Evolutionary conservation across 1,140 invertebrate genomes (phyloP), one percentile per base, ranked within the genome.

Genomic region (Thaumatotibia leucotreta): DNA sequence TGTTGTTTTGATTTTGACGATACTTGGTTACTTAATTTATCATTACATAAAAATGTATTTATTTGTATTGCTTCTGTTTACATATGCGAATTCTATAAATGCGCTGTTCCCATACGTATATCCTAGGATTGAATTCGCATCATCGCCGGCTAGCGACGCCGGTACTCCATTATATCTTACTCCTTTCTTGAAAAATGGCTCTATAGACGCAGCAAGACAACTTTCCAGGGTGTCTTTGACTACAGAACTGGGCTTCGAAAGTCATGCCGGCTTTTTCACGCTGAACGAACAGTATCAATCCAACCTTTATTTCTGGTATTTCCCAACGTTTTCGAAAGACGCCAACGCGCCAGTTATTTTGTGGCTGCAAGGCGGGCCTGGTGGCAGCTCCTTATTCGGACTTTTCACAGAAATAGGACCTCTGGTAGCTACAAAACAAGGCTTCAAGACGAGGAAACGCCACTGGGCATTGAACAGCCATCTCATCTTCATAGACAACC

Each of bases 401-500:
- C 73, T 91, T 27, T 92, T 97, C 23, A 92, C 92, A 14, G 83
- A 92, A 66, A 89, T 95, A 63, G 92, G 92, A 11, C 93, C 89
- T 14, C 61, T 89, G 10, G 72, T 83, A 63, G 86, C 78, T 10
- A 82, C 79, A 20, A 79, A 84, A 66, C 73, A 76, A 35, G 84
- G 79, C 9, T 86, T 90, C 49, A 76, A 79, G 10, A 4, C 86
- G 32, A 89, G 94, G 67, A 92, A 93, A 75, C 93, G 93, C 74
- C 93, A 95, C 5, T 97, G 96, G 96, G 94, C 93, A 49, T 80
- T 92, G 0, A 92, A 92, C n/a, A 93, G 95, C 78, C 94, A 95
- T 75, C 79, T 97, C 58, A 87, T 97, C 8, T 97, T 95, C 73
- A 95, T 97, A 70, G 97, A 98, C 80, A 97, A 96, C 80, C 97